Evolutionary conservation across 1,140 invertebrate genomes (phyloP), one percentile per base, ranked within the genome.

Genomic region (Chironomus striatipennis): DNA sequence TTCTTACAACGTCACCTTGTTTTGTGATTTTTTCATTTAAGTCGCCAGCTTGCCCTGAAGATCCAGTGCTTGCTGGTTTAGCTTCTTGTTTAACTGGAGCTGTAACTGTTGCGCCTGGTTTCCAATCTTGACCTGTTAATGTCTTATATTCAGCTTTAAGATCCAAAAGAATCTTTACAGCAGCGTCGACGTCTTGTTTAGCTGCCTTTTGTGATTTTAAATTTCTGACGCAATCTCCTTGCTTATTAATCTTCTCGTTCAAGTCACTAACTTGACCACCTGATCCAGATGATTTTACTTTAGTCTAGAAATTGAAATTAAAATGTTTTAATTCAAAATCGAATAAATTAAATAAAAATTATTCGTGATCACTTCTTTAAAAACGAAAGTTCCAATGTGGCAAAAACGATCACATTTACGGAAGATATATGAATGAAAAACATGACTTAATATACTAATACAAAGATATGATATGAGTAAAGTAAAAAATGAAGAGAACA

Each of bases 1-100:
- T 85, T 75, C 91, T 81, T 24, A 95, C 87, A 80, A 89, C 89
- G 76, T 93, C 89, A 0, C 91, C 92, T 81, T 94, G 92, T 1
- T 83, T 79, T 2, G 82, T 79, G 76, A 93, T 90, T 81, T 89
- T 85, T 0, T 80, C 77, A 76, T 86, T 82, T 20, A 93, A 78
- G 5, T 83, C 79, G 73, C 77, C 78, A n/a, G 73, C 74, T 43
- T 70, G 81, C 73, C 74, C 78, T 42, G 74, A 5, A 81, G 1
- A 93, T 73, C 74, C 78, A 73, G 74, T 7, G 64, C 9, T n/a
- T 8, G n/a, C 18, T 20, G 18, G 20, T 24, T 43, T 10, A 64
- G 80, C 79, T 0, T 79, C 78, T 42, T 17, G n/a, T 42, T 70
- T 18, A n/a, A 43, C 42, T 21, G 6, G 7, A 21, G 18, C 18